Base-by-base conservation (phyloP, 2,113 vertebrate genomes). In the Petrocephalus microphthalmus region DNA sequence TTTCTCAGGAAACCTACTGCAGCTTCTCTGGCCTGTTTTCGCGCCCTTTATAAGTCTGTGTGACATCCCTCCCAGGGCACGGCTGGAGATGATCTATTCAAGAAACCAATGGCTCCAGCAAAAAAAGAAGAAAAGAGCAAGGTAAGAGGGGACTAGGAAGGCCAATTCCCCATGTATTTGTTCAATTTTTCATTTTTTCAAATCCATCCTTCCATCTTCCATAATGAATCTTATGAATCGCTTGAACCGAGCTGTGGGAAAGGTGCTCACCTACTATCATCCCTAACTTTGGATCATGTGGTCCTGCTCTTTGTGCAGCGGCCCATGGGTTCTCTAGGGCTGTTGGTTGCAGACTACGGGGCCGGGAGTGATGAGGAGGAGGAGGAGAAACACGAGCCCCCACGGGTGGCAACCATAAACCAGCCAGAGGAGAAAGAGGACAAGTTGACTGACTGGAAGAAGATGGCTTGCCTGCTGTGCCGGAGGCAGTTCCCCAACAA, bases 381-480 rank as follows among this genome's bases (percentile, higher is more conserved):
- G 87, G 97, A 98, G 49, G 97, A 98, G 17, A 97, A 97, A n/a
- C 96, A 97, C 37, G 96, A 97, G 11, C 92, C 93, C 1, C 52
- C 93, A 4, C 95, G 94, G 85, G 94, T 94, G 88, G 89, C 90
- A 87, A 92, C 88, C 0, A 93, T 93, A 13, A 86, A 37, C 54
- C 96, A 95, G 88, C 91, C 95, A 22, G 94, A 97, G 53, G 95
- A 93, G 25, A 95, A 93, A 0, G 97, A 97, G 0, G 97, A 97
- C 91, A 97, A 96, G 92, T 95, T 99, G 92, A 99, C 98, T 0
- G 98, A 99, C 95, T 99, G 98, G 98, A 99, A 97, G 92, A 99
- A 99, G 92, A 96, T 99, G 95, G 98, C 98, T 87, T 99, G 98
- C 88, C 94, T 99, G 91, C 95, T 99, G 5, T 99, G 98, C 93